These are phyloP conservation scores for Panopea generosa DNA, from an alignment of 2,888 invertebrate genomes.

Conservation along the genomic window DNA sequence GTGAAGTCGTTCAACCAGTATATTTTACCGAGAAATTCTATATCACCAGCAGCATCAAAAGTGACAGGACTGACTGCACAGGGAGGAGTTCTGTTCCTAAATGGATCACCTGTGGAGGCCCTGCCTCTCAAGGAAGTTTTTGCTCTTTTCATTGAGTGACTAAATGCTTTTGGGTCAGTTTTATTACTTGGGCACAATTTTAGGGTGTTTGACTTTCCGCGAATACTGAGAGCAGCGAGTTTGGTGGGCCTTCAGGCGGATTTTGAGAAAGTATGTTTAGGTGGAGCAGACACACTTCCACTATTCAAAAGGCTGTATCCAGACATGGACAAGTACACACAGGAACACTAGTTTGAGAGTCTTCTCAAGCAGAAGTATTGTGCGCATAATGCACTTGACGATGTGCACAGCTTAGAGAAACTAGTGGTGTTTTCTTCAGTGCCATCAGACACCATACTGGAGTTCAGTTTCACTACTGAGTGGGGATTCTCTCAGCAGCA, in stretches of 20 bases:
- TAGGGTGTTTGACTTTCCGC: constrained; percentile 11
- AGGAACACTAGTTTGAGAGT: background rate
- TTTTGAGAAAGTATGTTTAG: constrained; percentile 2
- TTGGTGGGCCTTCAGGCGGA: background rate
- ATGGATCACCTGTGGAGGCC: constrained; percentile 29
- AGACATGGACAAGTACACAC: constrained; percentile 9
- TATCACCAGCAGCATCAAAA: constrained; percentile 29
- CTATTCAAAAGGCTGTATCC: constrained; percentile 19
- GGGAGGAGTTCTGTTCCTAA: constrained; percentile 23
- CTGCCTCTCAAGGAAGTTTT: constrained; percentile 10
- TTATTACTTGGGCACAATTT: constrained; percentile 18
- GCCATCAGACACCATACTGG: background rate
- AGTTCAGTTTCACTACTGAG: background rate
- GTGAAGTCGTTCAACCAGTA: constrained; percentile 36
- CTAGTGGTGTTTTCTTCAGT: too few species aligned
- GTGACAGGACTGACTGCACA: constrained; percentile 30
- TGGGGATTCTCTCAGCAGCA: background rate
- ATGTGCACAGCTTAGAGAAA: constrained; percentile 16
- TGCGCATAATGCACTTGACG: constrained; percentile 19
- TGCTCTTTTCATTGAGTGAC: constrained; percentile 10
- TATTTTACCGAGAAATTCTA: constrained; percentile 23
- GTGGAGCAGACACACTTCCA: constrained; percentile 11
- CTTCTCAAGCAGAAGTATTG: constrained; percentile 4
- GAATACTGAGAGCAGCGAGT: background rate
- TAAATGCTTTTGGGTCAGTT: background rate